Percentiles rank a stretch among this genome's conserved stretches.
Evolutionary conservation across 1,140 invertebrate genomes (phyloP).

Genomic region (Dendroctonus valens): DNA sequence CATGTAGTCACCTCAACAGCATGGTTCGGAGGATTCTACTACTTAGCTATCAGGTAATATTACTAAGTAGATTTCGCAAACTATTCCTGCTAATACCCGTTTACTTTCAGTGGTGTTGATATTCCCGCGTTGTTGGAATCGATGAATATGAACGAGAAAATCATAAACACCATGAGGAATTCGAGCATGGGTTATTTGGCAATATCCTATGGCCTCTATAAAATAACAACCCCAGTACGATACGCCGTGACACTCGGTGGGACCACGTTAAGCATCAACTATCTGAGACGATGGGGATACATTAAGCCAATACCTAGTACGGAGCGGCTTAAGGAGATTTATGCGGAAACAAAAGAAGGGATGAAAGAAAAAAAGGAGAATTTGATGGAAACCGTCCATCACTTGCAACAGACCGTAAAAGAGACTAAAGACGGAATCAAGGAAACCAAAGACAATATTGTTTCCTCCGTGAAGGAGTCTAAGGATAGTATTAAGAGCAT

Average conservation of each 20-base stretch:
- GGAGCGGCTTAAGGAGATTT: conserved; percentile 61
- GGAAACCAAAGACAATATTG: conserved; percentile 36
- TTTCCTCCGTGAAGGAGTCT: conserved; percentile 31
- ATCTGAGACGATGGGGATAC: conserved; percentile 63
- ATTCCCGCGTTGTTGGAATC: conserved; percentile 73
- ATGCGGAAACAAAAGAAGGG: conserved; percentile 56
- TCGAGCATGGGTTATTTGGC: conserved; percentile 85
- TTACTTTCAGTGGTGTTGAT: conserved; percentile 78
- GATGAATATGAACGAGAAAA: conserved; percentile 70
- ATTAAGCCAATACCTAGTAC: conserved; percentile 66
- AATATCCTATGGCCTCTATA: conserved; percentile 85
- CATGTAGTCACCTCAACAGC: conserved; percentile 81
- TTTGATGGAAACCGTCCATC: conserved; percentile 47
- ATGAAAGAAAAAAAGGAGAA: conserved; percentile 51
- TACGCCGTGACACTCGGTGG: conserved; percentile 87
- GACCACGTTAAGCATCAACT: conserved; percentile 70
- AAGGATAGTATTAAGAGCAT: conserved; percentile 24
- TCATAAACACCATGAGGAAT: conserved; percentile 70
- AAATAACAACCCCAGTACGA: conserved; percentile 83
- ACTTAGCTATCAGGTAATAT: conserved; percentile 75
- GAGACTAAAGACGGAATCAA: conserved; percentile 39
- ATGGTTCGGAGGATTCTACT: conserved; percentile 86
- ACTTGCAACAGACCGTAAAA: conserved; percentile 35
- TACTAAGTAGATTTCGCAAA: background rate
- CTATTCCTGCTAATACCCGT: background rate